Evolutionary conservation across 2,888 invertebrate species (phyloP), one percentile per base, ranked within the genome.

Genomic region (Macrosiphum euphorbiae): DNA sequence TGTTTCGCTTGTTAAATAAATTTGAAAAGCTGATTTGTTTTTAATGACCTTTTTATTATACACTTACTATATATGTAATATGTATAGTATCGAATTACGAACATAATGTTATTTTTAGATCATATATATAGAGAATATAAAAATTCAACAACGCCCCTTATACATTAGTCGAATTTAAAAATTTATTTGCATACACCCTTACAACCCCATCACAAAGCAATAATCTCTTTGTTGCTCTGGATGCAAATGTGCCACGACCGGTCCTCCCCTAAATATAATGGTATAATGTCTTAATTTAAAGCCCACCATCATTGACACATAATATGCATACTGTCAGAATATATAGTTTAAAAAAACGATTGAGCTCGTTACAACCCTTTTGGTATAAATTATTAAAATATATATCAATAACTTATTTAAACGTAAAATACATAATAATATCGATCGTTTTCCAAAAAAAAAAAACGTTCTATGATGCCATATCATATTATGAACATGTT

Each of bases 151-250:
- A 94, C 93, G 93, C 93, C 93, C 93, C 89, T 85, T 90, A 41
- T 94, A 90, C 93, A 94, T 94, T 94, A 94, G 93, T 94, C 24
- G 61, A 94, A 94, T 94, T 94, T 94, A 94, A 94, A 94, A 94
- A 94, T 94, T 94, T 94, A 94, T 94, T 94, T 94, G 90, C 93
- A 90, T 90, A 61, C 93, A 94, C 93, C 93, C 93, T 90, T 41
- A 44, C n/a, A 86, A 85, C 90, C 90, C 93, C 90, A 86, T 90
- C 84, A 90, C 90, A 85, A 86, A 94, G 90, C 93, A 94, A 90
- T 94, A 94, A 94, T 90, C 93, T 94, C 90, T 94, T 94, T 94
- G 93, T 94, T 90, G 90, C 90, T 90, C 92, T 89, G 90, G 89
- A 94, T 94, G 93, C 93, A 94, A 94, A 94, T 94, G 93, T 90